phyloP scores from a whole-genome alignment of 2,888 invertebrate genomes.

The Acronicta leporina region DNA sequence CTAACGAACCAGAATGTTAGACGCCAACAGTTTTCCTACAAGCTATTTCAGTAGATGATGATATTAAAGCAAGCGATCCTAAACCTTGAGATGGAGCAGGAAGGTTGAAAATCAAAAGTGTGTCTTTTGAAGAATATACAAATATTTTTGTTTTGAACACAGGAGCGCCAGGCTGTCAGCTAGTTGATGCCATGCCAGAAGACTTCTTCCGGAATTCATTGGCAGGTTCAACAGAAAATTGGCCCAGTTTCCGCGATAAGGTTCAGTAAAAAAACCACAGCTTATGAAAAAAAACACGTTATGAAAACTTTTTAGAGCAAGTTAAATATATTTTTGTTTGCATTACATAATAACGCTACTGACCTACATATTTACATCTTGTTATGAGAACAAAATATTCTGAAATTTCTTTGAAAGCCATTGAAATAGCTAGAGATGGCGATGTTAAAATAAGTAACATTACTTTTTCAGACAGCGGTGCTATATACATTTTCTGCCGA shows the following conservation, averaged over 20 bases:
- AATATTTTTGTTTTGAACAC: conserved; percentile 48
- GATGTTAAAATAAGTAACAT: neutral
- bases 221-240: conserved; percentile 53
- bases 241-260: conserved; percentile 50
- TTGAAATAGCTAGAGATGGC: neutral
- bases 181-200: conserved; percentile 69
- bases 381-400: too few relatives aligned
- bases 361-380: conserved; percentile 12
- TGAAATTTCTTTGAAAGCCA: too few relatives aligned
- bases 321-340: conserved; percentile 18
- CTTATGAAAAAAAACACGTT: conserved; percentile 2
- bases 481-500: too few relatives aligned
- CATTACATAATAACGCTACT: conserved; percentile 13
- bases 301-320: conserved; percentile 26
- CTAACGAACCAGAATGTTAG: conserved; percentile 49
- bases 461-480: too few relatives aligned
- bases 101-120: conserved; percentile 28
- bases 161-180: conserved; percentile 64
- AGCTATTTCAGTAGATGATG: conserved; percentile 52
- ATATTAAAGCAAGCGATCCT: conserved; percentile 37
- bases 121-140: conserved; percentile 23
- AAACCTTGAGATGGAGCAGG: conserved; percentile 27
- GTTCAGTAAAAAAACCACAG: conserved; percentile 17
- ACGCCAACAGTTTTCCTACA: conserved; percentile 49
- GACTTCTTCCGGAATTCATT: conserved; percentile 66